A percentile compares a stretch with the other conserved stretches of the same genome.
phyloP scores from a whole-genome alignment of 1,140 invertebrate genomes.

The Drosophila rhopaloa region DNA sequence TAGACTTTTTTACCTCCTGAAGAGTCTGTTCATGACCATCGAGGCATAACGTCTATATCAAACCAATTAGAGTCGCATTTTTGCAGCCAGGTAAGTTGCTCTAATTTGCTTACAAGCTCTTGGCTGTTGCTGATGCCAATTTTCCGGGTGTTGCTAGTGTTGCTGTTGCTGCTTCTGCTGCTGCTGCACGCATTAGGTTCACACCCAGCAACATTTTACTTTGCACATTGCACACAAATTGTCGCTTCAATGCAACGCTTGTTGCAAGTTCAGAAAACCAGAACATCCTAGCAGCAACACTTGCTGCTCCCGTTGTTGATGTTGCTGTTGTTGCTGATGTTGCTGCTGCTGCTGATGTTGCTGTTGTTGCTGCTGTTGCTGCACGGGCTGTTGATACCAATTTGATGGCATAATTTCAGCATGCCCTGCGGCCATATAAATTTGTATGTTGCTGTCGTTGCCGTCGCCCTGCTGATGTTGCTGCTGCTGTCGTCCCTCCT shows the following conservation, averaged over 20 bases:
- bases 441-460: constrained; percentile 81
- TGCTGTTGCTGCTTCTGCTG: constrained; percentile 19
- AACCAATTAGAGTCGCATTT: constrained; percentile 50
- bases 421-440: constrained; percentile 79
- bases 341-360: background rate
- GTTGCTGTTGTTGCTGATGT: constrained; percentile 1
- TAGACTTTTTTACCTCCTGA: background rate
- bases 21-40: constrained; percentile 12
- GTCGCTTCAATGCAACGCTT: constrained; percentile 51
- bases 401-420: constrained; percentile 85
- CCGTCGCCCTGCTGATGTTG: constrained; percentile 52
- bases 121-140: constrained; percentile 23
- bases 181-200: constrained; percentile 71
- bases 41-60: constrained; percentile 64
- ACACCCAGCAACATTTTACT: constrained; percentile 80
- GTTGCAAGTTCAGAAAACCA: constrained; percentile 42
- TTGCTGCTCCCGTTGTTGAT: constrained; percentile 7
- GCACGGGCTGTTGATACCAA: constrained; percentile 76
- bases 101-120: constrained; percentile 76
- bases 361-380: constrained; percentile 18
- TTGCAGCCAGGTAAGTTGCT: constrained; percentile 50
- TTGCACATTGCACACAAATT: constrained; percentile 79
- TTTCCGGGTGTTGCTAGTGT: constrained; percentile 8
- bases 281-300: constrained; percentile 35
- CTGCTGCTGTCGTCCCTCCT: constrained; percentile 14